Base-by-base conservation (phyloP, 2,797 vertebrate genomes). In the Pantherophis vulpinus region DNA sequence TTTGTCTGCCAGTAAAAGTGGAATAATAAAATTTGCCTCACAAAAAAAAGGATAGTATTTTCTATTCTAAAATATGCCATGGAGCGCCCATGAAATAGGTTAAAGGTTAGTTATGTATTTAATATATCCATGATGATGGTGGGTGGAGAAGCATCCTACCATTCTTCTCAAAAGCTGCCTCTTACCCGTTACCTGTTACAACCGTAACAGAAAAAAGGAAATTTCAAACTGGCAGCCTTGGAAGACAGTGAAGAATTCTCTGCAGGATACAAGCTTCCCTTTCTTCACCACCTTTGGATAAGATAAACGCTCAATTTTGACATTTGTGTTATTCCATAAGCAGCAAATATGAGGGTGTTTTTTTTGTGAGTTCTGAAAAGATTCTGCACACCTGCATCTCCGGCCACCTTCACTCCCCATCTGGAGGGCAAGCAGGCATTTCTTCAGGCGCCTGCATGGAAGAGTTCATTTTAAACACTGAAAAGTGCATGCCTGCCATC, bases 151-250 rank as follows among this genome's bases (percentile, higher is more conserved):
- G n/a, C 25, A 9, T 94, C 96, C 94, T 94, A 95, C 58, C 42
- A 92, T 86, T 94, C 94, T 87, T 94, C 95, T 96, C 96, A 93
- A 94, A 86, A 95, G 90, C 94, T 93, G 95, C 94, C 94, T 97
- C 94, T 96, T 96, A 97, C 96, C 96, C 94, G 93, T 92, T 97
- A 96, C 97, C 60, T 25, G 94, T 92, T 97, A 96, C 97, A 97
- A 27, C 3, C 2, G 95, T 97, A 97, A 97, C 96, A 97, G 97
- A 97, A 97, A 97, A 98, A 96, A 97, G 97, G 97, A 98, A 98
- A 98, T 98, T 98, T 97, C 95, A 87, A 94, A 95, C 96, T 97
- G 96, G 74, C 2, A 2, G 95, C 87, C 96, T 97, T 95, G 96
- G 14, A 95, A 96, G 97, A 96, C 97, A 96, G 93, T 29, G 88